Conservation (phyloP, 1,140 invertebrate species). For the Neodiprion virginianus region DNA sequence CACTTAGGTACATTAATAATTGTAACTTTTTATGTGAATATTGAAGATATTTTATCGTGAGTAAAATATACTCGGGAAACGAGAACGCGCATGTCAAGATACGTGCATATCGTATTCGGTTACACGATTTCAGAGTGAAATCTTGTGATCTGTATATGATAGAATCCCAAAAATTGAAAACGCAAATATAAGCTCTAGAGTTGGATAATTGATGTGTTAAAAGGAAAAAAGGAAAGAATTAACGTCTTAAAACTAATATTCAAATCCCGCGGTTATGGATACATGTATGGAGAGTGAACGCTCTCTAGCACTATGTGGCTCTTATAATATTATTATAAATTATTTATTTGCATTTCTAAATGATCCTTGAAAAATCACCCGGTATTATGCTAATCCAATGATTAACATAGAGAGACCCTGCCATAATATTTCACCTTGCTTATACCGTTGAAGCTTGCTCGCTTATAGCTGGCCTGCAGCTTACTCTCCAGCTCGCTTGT, state of each 20-base stretch:
- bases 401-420: slow-evolving; percentile 60
- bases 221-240: slow-evolving; percentile 7
- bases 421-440: slow-evolving; percentile 58
- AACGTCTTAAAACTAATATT: not conserved
- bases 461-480: not conserved
- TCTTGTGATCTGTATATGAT: too few relatives aligned
- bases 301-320: too few relatives aligned
- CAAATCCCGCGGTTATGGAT: slow-evolving; percentile 31
- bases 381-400: slow-evolving; percentile 61
- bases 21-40: too few relatives aligned
- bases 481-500: too few relatives aligned
- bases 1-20: not conserved
- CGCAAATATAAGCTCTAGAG: not conserved
- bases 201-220: not conserved
- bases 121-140: too few relatives aligned
- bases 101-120: too few relatives aligned
- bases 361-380: slow-evolving; percentile 61
- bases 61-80: too few relatives aligned
- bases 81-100: too few relatives aligned
- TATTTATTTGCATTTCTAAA: slow-evolving; percentile 64
- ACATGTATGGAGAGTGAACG: too few relatives aligned
- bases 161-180: too few relatives aligned
- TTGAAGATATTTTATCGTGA: too few relatives aligned
- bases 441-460: not conserved
- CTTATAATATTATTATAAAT: slow-evolving; percentile 59